A percentile compares a stretch with the other conserved stretches of the same genome.
Evolutionary conservation across 2,888 invertebrate species (phyloP).

Genomic region (Agrotis clavis): DNA sequence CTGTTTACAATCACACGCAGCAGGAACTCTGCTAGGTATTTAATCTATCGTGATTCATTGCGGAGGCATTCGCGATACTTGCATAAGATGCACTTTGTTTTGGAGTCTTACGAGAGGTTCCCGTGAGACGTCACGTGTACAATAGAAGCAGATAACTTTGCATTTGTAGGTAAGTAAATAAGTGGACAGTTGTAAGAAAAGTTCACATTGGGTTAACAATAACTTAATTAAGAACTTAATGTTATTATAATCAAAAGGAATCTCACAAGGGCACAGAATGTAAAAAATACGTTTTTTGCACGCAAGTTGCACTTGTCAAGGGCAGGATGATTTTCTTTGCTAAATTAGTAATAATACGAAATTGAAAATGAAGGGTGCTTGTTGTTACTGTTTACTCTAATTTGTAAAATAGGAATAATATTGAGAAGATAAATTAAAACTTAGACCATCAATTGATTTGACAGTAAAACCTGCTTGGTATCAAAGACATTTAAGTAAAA

Average conservation of each 20-base stretch:
- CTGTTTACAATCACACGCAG: slow-evolving; percentile 59
- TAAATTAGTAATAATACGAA: no score
- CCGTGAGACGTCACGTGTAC: slow-evolving; percentile 22
- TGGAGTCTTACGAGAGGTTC: slow-evolving; percentile 52
- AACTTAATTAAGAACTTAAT: no score
- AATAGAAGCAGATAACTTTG: slow-evolving; percentile 18
- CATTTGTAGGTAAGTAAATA: slow-evolving; percentile 20
- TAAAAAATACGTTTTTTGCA: not conserved
- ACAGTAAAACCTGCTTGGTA: no score
- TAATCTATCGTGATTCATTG: slow-evolving; percentile 57
- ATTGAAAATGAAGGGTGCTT: no score
- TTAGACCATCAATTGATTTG: no score
- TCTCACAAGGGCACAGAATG: not conserved
- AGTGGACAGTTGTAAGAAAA: slow-evolving; percentile 17
- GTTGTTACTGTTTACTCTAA: not conserved
- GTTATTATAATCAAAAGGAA: slow-evolving; percentile 6
- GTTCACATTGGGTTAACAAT: slow-evolving; percentile 13
- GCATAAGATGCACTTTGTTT: slow-evolving; percentile 61
- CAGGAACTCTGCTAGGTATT: slow-evolving; percentile 64
- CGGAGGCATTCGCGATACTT: slow-evolving; percentile 56
- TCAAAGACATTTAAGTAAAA: not conserved
- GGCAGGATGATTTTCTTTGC: not conserved
- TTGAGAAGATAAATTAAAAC: not conserved
- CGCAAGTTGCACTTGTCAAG: slow-evolving; percentile 17
- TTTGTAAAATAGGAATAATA: not conserved